Evolutionary conservation across 2,113 vertebrate species (phyloP), one percentile per base, ranked within the genome.

Genomic region (Malaclemys terrapin): DNA sequence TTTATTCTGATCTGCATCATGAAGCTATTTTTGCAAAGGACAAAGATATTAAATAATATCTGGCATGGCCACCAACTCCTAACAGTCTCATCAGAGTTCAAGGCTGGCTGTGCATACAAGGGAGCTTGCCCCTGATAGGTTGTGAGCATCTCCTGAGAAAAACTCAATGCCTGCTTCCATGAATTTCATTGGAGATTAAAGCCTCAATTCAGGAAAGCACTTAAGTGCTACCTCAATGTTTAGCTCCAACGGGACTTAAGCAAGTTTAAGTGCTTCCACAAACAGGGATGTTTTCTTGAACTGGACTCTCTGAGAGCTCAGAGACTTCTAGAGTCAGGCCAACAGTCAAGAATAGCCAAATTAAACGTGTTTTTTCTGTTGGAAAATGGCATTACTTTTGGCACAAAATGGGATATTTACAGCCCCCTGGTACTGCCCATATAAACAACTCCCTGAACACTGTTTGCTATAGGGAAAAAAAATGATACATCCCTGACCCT

Each of bases 61-160:
- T 95, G 69, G 76, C 75, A 52, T 85, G 76, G 87, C 54, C 96
- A 93, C 82, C 65, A 20, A 72, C n/a, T 38, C 16, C 81, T 91
- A 93, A 96, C 76, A 87, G 69, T 89, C 92, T 92, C 89, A 86
- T 47, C n/a, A 93, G 47, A 93, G 75, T 93, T 94, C 88, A 85
- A 16, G 81, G 13, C 42, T 78, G 38, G 75, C 38, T 78, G 75
- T 27, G 3, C 22, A 76, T 27, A 45, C 12, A 25, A 38, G 65
- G 42, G 24, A 10, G 42, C 7, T 47, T 78, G 11, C 13, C 5
- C 42, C 24, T 78, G 75, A 11, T 27, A 47, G 12, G 13, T 78
- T 47, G 42, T 47, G 75, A 27, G 42, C 38, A 14, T 10, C 42
- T 78, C 6, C 42, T 14, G 75, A 78, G 42, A 47, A 42, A 78